Base-by-base conservation (phyloP, 2,113 vertebrate genomes). In the Eidolon helvum region DNA sequence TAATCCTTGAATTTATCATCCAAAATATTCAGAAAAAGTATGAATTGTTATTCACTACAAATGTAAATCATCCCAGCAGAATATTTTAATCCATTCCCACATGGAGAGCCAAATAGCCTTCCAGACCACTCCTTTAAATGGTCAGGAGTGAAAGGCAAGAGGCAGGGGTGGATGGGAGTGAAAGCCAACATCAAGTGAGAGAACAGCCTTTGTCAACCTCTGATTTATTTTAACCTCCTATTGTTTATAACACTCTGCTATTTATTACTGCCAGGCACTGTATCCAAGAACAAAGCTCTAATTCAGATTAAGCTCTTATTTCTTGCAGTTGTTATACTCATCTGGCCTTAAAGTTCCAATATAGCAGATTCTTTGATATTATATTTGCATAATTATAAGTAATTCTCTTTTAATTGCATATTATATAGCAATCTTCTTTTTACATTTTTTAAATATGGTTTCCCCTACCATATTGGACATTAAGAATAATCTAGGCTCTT, bases 161-260 rank as follows among this genome's bases (percentile, higher is more conserved):
- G 35, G 55, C 10, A 9, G 35, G 35, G n/a, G 16, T 53, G 30
- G 30, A 10, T 9, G n/a, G 71, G 48, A 55, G 28, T 15, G 66
- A 91, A 66, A 53, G 59, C 43, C 65, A 90, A 80, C 18, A 26
- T 10, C n/a, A n/a, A 79, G 43, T 95, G 75, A 96, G 63, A 95
- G 71, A 83, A 86, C 16, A 55, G n/a, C 59, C 71, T 72, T 63
- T 87, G 75, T 96, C 74, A 79, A 84, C 35, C 66, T 91, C 74
- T 87, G 74, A 95, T 80, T 94, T 93, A 97, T 92, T 97, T 92
- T 78, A 96, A 89, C 55, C 40, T 65, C n/a, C 69, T 59, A 82
- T 78, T 95, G 53, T 95, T 95, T 92, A 75, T 59, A 87, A 84
- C 55, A 77, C 87, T 94, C 65, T 95, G 83, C 45, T 84, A 3